Base-by-base conservation (phyloP, 1,140 invertebrate species). In the Probaryconus sp. region DNA sequence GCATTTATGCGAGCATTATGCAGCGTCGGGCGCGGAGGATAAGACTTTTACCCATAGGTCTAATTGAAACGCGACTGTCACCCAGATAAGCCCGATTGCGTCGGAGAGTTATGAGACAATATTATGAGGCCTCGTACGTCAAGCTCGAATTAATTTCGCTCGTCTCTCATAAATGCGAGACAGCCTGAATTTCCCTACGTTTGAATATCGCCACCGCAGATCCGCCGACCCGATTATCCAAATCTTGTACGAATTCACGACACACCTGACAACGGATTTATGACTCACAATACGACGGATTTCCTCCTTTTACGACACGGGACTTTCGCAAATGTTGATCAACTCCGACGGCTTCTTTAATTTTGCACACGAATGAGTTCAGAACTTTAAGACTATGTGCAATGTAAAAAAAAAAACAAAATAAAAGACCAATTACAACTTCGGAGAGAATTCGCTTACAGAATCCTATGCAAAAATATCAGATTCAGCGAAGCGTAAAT, bases 21-120 rank as follows among this genome's bases (percentile, higher is more conserved):
- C 74, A 50, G 51, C 67, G 55, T 60, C 24, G 65, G n/a, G 58
- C 47, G 33, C 17, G 58, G 51, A 69, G 80, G 77, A 80, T 81
- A 81, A 80, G 78, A 81, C 74, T 81, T 79, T 79, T 78, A 72
- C 67, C 51, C 60, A 31, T 65, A 61, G 67, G 77, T 77, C 73
- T 81, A 81, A 81, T 81, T 81, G 79, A 81, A 81, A 81, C 77
- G 73, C 71, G 67, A 79, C 73, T 77, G 77, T 77, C 76, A 74
- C 28, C 10, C 68, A 68, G 77, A 78, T 81, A 81, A 81, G 77
- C 79, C 45, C 63, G 76, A 79, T 73, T 71, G 67, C 76, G 45
- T 71, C 68, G 61, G 63, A 77, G 80, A 81, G 76, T 81, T 81
- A 80, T 73, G 80, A 67, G 56, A 72, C 60, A 61, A 79, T 81